These are phyloP conservation scores for Lapara coniferarum DNA, from an alignment of 2,888 invertebrate species.

Conservation along the genomic window DNA sequence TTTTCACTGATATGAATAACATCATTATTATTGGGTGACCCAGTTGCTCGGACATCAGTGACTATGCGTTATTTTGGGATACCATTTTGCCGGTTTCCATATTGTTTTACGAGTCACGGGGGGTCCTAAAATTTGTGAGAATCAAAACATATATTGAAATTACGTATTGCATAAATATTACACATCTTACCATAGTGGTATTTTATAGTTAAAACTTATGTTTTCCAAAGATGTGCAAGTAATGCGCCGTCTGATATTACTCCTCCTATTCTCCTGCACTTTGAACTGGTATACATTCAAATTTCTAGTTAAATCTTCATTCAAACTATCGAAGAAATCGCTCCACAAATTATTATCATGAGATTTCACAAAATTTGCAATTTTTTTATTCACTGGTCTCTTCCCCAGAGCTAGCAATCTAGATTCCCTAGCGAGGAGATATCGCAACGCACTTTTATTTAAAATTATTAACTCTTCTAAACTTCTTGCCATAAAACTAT, in stretches of 20 bases:
- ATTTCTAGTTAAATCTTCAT: conserved; percentile 70
- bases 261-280: conserved; percentile 36
- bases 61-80: no score
- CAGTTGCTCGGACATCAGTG: no score
- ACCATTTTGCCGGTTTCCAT: no score
- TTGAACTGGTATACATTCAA: conserved; percentile 63
- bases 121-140: no score
- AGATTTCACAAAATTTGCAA: conserved; percentile 60
- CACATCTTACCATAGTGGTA: conserved; percentile 44
- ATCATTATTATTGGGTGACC: no score
- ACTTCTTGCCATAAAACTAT: conserved; percentile 63
- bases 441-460: conserved; percentile 62
- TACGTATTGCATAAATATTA: neutral
- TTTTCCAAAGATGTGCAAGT: conserved; percentile 42
- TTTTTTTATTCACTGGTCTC: conserved; percentile 69
- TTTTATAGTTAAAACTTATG: conserved; percentile 44
- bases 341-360: conserved; percentile 59
- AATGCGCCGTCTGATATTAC: conserved; percentile 41
- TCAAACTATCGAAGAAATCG: conserved; percentile 61
- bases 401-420: conserved; percentile 63
- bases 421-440: conserved; percentile 65
- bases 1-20: no score
- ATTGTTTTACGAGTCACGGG: no score
- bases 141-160: no score
- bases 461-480: conserved; percentile 67